These are phyloP conservation scores for Echinarachnius parma DNA, from an alignment of 53 echinoderm and acorn worm genomes.

Conservation along the genomic window DNA sequence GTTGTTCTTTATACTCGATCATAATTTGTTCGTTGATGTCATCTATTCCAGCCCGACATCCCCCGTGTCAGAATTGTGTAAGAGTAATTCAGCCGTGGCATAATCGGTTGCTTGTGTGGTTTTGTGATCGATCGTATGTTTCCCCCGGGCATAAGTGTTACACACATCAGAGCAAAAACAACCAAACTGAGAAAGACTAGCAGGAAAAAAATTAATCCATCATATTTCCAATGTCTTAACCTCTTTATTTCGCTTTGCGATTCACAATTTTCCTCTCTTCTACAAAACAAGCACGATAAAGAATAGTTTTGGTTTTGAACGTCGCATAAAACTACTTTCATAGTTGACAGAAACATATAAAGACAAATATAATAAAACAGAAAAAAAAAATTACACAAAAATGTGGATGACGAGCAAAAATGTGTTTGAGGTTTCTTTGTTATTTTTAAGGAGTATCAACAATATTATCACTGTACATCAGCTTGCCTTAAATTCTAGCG, in stretches of 20 bases:
- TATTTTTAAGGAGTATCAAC: slow-evolving; percentile 20
- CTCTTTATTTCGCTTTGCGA: slow-evolving; percentile 51
- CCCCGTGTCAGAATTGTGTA: slow-evolving; percentile 24
- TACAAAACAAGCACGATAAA: slow-evolving; percentile 42
- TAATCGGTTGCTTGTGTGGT: slow-evolving; percentile 46
- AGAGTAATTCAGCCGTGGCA: slow-evolving; percentile 31
- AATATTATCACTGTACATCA: slow-evolving; percentile 32
- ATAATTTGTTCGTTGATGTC: too few species aligned
- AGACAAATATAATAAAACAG: slow-evolving; percentile 30
- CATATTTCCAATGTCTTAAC: slow-evolving; percentile 44
- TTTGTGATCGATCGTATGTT: slow-evolving; percentile 31
- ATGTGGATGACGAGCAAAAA: slow-evolving; percentile 4
- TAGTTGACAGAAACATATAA: slow-evolving; percentile 12
- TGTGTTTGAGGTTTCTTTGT: neutral
- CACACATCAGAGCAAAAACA: slow-evolving; percentile 43
- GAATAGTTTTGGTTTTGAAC: slow-evolving; percentile 1
- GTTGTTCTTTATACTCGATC: too few species aligned
- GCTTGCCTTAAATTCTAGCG: slow-evolving; percentile 23
- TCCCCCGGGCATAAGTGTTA: slow-evolving; percentile 40
- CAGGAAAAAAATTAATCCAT: slow-evolving; percentile 23
- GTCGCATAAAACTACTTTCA: slow-evolving; percentile 4
- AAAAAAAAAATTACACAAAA: slow-evolving; percentile 16
- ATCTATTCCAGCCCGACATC: too few species aligned
- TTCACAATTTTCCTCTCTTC: slow-evolving; percentile 13
- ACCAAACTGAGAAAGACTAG: slow-evolving; percentile 41